Percentiles rank a stretch among this genome's conserved stretches.
phyloP scores from a whole-genome alignment of 2,888 invertebrate genomes.

The Drosophila lacicola region DNA sequence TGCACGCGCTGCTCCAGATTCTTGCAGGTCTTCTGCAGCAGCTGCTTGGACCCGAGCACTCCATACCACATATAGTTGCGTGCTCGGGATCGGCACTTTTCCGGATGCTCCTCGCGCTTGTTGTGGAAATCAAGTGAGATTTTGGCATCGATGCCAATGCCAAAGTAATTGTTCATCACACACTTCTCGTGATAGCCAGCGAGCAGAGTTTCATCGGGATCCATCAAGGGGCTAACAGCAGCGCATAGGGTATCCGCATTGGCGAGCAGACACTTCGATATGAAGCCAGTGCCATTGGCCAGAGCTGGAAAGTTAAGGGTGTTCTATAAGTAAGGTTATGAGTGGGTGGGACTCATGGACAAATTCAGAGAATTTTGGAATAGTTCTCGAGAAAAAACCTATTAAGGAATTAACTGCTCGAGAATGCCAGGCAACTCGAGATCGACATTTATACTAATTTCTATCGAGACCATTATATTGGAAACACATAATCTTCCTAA shows the following conservation, averaged over 20 bases:
- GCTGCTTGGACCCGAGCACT: constrained; percentile 90
- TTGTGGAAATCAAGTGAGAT: constrained; percentile 98
- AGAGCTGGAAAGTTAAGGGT: constrained; percentile 56
- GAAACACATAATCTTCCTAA: too few relatives aligned
- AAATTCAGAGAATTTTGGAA: too few relatives aligned
- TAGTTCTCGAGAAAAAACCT: too few relatives aligned
- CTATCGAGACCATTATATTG: too few relatives aligned
- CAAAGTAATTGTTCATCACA: constrained; percentile 99
- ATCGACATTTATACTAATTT: too few relatives aligned
- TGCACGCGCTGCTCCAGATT: constrained; percentile 98
- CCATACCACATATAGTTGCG: constrained; percentile 99
- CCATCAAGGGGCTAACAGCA: constrained; percentile 97
- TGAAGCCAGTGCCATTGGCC: constrained; percentile 92
- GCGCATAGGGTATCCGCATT: constrained; percentile 98
- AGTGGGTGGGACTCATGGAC: too few relatives aligned
- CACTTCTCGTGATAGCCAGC: constrained; percentile 97
- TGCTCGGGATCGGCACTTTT: constrained; percentile 96
- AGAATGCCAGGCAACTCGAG: too few relatives aligned
- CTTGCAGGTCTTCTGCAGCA: constrained; percentile 95
- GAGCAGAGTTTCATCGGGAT: constrained; percentile 93
- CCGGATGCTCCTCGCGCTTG: constrained; percentile 98
- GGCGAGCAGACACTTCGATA: constrained; percentile 97
- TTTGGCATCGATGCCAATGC: constrained; percentile 99
- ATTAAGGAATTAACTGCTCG: too few relatives aligned
- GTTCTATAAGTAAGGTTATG: neutral